Evolutionary conservation across 1,140 invertebrate species (phyloP), one percentile per base, ranked within the genome.

Genomic region (Drosophila parvula): DNA sequence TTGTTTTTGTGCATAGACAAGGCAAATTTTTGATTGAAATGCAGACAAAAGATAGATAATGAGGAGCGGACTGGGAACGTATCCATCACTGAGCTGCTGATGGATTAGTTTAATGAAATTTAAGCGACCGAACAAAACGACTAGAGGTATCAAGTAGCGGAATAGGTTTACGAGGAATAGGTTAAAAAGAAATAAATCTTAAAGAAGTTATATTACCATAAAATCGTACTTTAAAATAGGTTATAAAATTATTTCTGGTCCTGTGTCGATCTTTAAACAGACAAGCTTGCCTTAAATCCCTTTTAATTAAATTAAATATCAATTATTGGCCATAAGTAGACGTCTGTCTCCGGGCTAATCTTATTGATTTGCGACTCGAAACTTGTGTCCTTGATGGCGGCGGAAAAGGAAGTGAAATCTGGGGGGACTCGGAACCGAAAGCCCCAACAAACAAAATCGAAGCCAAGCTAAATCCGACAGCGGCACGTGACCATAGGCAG

Each of bases 11-110:
- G 83, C 83, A 85, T 12, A 69, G 82, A 51, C 70, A 40, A 62
- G 65, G 79, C 79, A 86, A 85, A 84, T 88, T 79, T 77, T 86
- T 86, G 76, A 86, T 86, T 86, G 83, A 86, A 86, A 83, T 74
- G 67, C 83, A 57, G 47, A 74, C 74, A 77, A 77, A 60, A 60
- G 74, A 34, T 28, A 40, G 73, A 76, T 68, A 76, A 68, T 59
- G 63, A 51, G 27, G 34, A 55, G 32, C 14, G 10, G 18, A 36
- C 50, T 10, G 41, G 53, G 62, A 30, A 43, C 32, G 43, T 1
- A 34, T 38, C 32, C 41, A 38, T 63, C 63, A 47, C 34, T 9
- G 58, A 47, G 59, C 56, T 51, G 28, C 77, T 85, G 79, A 85
- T 86, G 82, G 78, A 85, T 86, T 79, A 75, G 67, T 79, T 83